Evolutionary conservation across 2,888 invertebrate species (phyloP).

Genomic region (Cheilosia urbana): DNA sequence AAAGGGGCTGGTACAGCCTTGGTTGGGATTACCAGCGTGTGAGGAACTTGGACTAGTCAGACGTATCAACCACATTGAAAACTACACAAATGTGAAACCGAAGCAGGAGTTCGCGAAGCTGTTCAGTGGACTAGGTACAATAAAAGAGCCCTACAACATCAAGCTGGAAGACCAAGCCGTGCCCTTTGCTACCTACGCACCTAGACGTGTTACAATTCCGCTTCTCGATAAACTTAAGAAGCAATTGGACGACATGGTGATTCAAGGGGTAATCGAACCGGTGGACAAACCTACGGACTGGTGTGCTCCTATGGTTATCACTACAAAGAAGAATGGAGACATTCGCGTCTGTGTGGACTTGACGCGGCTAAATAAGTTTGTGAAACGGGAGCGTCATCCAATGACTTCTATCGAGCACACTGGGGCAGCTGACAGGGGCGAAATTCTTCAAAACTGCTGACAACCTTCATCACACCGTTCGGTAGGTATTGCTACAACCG

Average conservation of each 20-base stretch:
- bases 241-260: conserved; percentile 21
- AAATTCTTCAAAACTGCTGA: neutral
- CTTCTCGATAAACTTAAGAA: conserved; percentile 16
- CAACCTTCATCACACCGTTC: too few relatives aligned
- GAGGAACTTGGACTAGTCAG: conserved; percentile 24
- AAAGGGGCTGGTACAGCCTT: conserved; percentile 23
- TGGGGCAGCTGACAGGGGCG: too few relatives aligned
- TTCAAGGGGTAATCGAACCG: neutral
- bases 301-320: conserved; percentile 21
- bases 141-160: conserved; percentile 11
- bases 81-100: neutral
- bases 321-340: too few relatives aligned
- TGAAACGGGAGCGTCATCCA: too few relatives aligned
- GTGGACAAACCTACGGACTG: conserved; percentile 2
- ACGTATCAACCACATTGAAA: conserved; percentile 14
- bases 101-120: conserved; percentile 2
- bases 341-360: neutral
- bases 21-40: conserved; percentile 1
- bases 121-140: conserved; percentile 16
- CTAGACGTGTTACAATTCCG: conserved; percentile 3
- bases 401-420: too few relatives aligned
- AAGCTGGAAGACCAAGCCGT: conserved; percentile 10
- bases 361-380: too few relatives aligned
- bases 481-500: too few relatives aligned
- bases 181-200: conserved; percentile 1